Conservation (phyloP, 1,140 invertebrate genomes). For the Gonatopus flavifemur region DNA sequence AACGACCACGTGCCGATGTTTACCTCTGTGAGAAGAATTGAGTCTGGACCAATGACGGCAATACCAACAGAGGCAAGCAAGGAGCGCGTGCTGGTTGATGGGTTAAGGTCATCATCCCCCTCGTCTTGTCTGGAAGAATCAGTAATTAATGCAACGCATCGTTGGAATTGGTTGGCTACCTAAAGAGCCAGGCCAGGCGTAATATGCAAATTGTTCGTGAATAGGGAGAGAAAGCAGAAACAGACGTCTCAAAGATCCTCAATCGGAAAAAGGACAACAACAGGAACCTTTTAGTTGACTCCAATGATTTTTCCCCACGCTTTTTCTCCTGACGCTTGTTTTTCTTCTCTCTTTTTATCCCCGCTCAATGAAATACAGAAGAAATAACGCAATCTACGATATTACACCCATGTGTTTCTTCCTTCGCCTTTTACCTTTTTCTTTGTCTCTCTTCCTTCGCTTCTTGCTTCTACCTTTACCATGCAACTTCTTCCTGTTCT, state of each 20-base stretch:
- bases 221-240: conserved; percentile 21
- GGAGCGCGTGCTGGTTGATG: conserved; percentile 7
- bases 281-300: conserved; percentile 17
- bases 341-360: conserved; percentile 12
- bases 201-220: conserved; percentile 36
- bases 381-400: background rate
- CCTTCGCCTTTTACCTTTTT: background rate
- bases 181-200: conserved; percentile 31
- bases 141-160: conserved; percentile 32
- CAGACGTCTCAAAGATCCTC: conserved; percentile 16
- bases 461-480: too few relatives aligned
- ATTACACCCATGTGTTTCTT: conserved; percentile 8
- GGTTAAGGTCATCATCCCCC: conserved; percentile 36
- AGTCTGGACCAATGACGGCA: conserved; percentile 20
- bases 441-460: conserved; percentile 7
- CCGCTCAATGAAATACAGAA: background rate
- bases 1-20: conserved; percentile 18
- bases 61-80: background rate
- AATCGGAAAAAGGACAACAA: conserved; percentile 27
- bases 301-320: conserved; percentile 7
- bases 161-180: conserved; percentile 29
- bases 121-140: conserved; percentile 28
- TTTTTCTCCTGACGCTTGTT: conserved; percentile 12
- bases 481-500: conserved; percentile 5
- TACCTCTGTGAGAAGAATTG: conserved; percentile 14